A percentile compares a stretch with the other conserved stretches of the same genome.
These are phyloP conservation scores for Lasioglossum figueresi DNA, from an alignment of 2,888 invertebrate genomes.

Conservation along the genomic window DNA sequence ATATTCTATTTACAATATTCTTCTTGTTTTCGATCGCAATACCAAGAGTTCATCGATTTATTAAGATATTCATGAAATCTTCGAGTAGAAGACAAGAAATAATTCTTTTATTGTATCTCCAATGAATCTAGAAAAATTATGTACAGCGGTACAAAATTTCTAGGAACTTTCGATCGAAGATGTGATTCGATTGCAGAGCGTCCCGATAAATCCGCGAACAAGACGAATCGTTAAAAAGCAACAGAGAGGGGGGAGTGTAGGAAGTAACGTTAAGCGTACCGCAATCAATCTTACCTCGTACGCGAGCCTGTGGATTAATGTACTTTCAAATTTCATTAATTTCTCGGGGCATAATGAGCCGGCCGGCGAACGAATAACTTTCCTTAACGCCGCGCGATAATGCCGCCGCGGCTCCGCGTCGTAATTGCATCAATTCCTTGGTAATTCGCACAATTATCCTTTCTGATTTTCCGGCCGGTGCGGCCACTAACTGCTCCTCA, in stretches of 20 bases:
- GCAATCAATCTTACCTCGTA: slow-evolving; percentile 64
- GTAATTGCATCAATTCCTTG: slow-evolving; percentile 68
- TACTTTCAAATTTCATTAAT: slow-evolving; percentile 66
- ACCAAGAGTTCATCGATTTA: background rate
- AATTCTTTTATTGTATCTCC: background rate
- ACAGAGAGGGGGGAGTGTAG: background rate
- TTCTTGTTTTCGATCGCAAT: background rate
- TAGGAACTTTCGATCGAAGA: slow-evolving; percentile 22
- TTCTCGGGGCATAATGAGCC: slow-evolving; percentile 62
- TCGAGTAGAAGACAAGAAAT: background rate
- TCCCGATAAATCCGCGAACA: background rate
- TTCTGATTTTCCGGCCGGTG: slow-evolving; percentile 63
- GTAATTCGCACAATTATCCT: slow-evolving; percentile 68
- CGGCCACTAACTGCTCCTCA: slow-evolving; percentile 57
- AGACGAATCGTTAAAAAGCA: background rate
- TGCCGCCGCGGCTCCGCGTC: slow-evolving; percentile 52
- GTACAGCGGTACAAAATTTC: background rate
- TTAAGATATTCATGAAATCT: background rate
- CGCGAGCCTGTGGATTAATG: slow-evolving; percentile 58
- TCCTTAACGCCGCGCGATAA: slow-evolving; percentile 64
- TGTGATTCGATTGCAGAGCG: slow-evolving; percentile 9
- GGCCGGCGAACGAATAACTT: slow-evolving; percentile 63
- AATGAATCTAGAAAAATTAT: background rate
- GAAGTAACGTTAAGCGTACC: slow-evolving; percentile 56
- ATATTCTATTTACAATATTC: background rate